phyloP scores from a whole-genome alignment of 2,797 vertebrate species.

The Trichosurus vulpecula region DNA sequence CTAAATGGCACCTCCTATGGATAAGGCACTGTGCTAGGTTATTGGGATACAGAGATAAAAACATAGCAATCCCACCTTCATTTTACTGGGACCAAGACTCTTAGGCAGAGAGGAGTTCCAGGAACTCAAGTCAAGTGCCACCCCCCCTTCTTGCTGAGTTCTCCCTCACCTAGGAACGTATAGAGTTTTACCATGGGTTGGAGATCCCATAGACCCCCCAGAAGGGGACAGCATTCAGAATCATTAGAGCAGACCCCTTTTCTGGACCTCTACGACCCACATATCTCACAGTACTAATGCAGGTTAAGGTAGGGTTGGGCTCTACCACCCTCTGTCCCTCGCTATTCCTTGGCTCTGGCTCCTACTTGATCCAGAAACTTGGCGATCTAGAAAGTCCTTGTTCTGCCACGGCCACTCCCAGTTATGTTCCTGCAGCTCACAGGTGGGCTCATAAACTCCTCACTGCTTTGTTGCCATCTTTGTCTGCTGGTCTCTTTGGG shows the following conservation, averaged over 20 bases:
- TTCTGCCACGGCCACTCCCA: neutral
- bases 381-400: neutral
- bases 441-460: neutral
- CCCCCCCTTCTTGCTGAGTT: neutral
- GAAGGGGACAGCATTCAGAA: neutral
- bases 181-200: neutral
- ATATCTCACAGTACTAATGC: neutral
- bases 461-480: neutral
- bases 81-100: neutral
- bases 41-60: neutral
- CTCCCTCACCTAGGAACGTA: neutral
- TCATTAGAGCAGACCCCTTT: neutral
- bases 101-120: neutral
- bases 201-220: neutral
- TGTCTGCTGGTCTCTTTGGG: neutral
- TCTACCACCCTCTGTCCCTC: neutral
- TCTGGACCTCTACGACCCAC: neutral
- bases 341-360: neutral
- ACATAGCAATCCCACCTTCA: neutral
- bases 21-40: neutral
- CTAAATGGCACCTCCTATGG: neutral
- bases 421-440: neutral
- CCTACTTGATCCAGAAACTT: neutral
- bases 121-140: neutral
- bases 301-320: neutral